Evolutionary conservation across 2,888 invertebrate genomes (phyloP), one percentile per base, ranked within the genome.

Genomic region (Tenthredo scrophulariae): DNA sequence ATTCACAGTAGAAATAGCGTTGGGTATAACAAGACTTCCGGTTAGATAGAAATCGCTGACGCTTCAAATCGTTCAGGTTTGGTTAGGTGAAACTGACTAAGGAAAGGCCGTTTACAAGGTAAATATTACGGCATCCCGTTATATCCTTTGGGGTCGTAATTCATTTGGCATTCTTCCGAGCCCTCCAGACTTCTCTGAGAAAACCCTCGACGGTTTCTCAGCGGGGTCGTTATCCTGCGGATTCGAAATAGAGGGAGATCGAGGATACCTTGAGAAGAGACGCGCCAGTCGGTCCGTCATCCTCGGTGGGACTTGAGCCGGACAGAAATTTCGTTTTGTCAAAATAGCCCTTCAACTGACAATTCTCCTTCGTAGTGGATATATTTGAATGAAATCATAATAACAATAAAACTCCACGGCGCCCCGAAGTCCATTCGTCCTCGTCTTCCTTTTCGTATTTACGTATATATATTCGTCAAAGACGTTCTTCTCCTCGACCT

Each of bases 31-130:
- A n/a, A 54, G n/a, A 50, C 33, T 26, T 65, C 29, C 67, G 83
- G 83, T 70, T 83, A 29, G 26, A 50, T n/a, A 33, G 46, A 67
- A 67, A 83, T 46, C 50, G 83, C 70, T 70, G 83, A 65, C 67
- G 67, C 67, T 70, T 46, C 29, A 67, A 83, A 83, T 46, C 67
- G 70, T 40, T 67, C 50, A 43, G 43, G 67, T 65, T 29, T 50
- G 46, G 83, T 65, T 67, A 46, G 83, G 67, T 33, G 67, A 29
- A 50, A 83, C 67, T 67, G 83, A 70, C 67, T 65, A 67, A 83
- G 83, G 83, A 67, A 83, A 67, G 83, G 70, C 70, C 67, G 83
- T 83, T 83, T 70, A 83, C 83, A 83, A 83, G 83, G 83, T 83
- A 83, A 83, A 67, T 83, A 83, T 83, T 54, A 65, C 67, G 70